Conservation (phyloP, 2,113 vertebrate genomes). For the Oxyura jamaicensis region DNA sequence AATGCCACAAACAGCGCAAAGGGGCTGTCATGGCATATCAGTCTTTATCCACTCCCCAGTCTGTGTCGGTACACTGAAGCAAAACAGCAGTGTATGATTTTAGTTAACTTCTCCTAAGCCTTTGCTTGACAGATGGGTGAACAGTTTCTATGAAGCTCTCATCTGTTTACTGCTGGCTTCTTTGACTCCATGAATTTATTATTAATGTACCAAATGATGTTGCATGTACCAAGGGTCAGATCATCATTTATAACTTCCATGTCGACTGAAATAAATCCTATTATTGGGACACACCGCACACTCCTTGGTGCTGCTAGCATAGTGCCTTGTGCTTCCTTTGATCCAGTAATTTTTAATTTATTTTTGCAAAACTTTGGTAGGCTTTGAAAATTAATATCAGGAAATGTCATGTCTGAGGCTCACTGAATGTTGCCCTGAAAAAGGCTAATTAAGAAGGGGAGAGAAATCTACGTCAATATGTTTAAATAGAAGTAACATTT, state of each 20-base stretch:
- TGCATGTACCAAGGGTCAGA: conserved; percentile 21
- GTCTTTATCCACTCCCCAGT: background rate
- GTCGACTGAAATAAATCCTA: conserved; percentile 57
- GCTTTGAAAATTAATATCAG: conserved; percentile 65
- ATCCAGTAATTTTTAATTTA: conserved; percentile 73
- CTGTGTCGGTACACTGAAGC: background rate
- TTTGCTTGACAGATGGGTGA: background rate
- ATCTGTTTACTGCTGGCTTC: conserved; percentile 20
- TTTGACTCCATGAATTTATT: conserved; percentile 50
- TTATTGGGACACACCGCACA: conserved; percentile 5
- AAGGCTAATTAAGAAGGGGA: conserved; percentile 43
- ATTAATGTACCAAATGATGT: conserved; percentile 36
- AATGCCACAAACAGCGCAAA: background rate
- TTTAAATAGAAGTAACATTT: conserved; percentile 22
- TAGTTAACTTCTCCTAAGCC: background rate
- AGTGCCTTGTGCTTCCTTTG: conserved; percentile 45
- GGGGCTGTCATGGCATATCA: background rate
- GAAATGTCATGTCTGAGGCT: conserved; percentile 57
- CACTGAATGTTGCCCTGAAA: conserved; percentile 18
- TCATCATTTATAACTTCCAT: conserved; percentile 40
- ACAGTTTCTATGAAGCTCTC: conserved; percentile 18
- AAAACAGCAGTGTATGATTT: background rate
- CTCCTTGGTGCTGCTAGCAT: conserved; percentile 16
- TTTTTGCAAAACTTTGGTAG: conserved; percentile 65
- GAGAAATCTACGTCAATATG: background rate